Percentiles rank a stretch among this genome's conserved stretches.
Evolutionary conservation across 2,888 invertebrate genomes (phyloP).

Genomic region (Tribolium freemani): DNA sequence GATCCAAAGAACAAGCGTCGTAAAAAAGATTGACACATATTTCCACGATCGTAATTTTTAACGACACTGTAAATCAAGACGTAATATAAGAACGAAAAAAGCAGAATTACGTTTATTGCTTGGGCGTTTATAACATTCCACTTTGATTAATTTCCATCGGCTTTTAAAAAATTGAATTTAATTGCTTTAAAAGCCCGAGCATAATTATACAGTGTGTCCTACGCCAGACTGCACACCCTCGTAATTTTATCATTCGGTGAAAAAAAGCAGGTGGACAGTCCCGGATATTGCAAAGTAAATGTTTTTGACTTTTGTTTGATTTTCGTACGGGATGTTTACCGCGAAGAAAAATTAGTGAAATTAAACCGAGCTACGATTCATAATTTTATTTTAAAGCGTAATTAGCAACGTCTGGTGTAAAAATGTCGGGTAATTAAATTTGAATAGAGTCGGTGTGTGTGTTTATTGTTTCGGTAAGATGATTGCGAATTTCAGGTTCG

Average conservation of each 20-base stretch:
- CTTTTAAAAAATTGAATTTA: slow-evolving; percentile 27
- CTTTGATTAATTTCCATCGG: slow-evolving; percentile 6
- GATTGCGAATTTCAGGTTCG: slow-evolving; percentile 4
- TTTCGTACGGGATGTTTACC: background rate
- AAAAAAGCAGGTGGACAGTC: background rate
- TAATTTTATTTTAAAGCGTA: slow-evolving; percentile 21
- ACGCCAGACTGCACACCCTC: slow-evolving; percentile 9
- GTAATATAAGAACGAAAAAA: slow-evolving; percentile 23
- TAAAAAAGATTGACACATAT: slow-evolving; percentile 18
- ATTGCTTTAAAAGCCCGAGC: slow-evolving; percentile 3
- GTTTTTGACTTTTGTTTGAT: background rate
- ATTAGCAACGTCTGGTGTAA: background rate
- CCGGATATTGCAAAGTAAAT: background rate
- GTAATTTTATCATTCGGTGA: background rate
- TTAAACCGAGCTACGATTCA: slow-evolving; percentile 12
- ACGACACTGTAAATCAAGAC: slow-evolving; percentile 17
- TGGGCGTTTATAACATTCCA: slow-evolving; percentile 1
- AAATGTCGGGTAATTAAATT: slow-evolving; percentile 8
- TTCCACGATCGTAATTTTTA: slow-evolving; percentile 31
- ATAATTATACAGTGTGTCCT: slow-evolving; percentile 17
- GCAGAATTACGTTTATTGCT: slow-evolving; percentile 1
- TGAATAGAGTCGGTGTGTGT: background rate
- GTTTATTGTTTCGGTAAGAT: slow-evolving; percentile 6
- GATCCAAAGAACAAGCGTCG: background rate
- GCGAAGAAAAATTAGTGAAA: background rate